Base-by-base conservation (phyloP, 1,140 invertebrate genomes). In the Drosophila grimshawi region DNA sequence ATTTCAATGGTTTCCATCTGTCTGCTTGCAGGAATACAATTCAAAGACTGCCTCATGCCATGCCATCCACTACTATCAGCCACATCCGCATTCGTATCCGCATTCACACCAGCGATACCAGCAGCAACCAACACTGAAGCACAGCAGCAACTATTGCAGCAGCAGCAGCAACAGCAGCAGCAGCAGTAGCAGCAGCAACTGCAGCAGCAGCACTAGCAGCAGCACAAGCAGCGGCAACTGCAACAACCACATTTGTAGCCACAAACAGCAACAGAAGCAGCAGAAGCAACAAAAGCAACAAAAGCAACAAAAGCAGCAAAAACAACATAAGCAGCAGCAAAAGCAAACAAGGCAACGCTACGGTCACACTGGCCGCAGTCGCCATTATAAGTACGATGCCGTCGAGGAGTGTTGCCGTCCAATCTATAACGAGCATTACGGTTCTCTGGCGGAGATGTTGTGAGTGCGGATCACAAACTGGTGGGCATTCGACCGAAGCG, bases 11-110 rank as follows among this genome's bases (percentile, higher is more conserved):
- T 27, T 30, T 59, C 43, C 59, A 6, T 39, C 7, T 65, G 11
- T 4, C 7, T 82, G 10, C 62, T 56, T 81, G 0, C 48, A 91
- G 90, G 86, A 91, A 92, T 92, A 92, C 76, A 91, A 92, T 82
- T 43, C 90, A 66, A 92, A 92, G 90, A 92, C 90, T 92, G 90
- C 90, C 80, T 88, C 86, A 88, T 92, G 90, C 81, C 88, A 92
- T 74, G 88, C 91, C 79, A 91, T 92, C 72, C 86, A 92, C 53
- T 92, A 92, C 64, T 90, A 90, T 74, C 81, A 86, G 57, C 85
- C 82, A 63, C 80, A 70, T 37, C 64, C 75, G 61, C 70, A 69
- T 41, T 8, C 30, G 46, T 53, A 76, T 57, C 7, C 37, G n/a
- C 63, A 66, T 51, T 10, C n/a, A 33, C 62, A 71, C 7, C 46